Evolutionary conservation across 2,888 invertebrate species (phyloP).

Genomic region (Sinentomon sp.): DNA sequence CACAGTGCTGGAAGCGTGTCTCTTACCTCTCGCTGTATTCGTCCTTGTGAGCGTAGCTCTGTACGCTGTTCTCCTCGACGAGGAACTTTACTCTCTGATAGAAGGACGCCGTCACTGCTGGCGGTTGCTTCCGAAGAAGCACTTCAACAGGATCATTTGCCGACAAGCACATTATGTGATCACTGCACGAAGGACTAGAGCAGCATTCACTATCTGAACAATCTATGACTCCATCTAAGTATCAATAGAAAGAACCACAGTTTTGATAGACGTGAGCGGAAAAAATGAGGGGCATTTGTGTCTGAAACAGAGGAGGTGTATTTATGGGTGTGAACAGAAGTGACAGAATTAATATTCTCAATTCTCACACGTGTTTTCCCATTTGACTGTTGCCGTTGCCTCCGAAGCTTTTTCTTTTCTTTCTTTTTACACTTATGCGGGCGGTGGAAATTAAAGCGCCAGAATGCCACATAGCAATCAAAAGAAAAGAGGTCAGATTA

Average conservation of each 20-base stretch:
- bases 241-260: neutral
- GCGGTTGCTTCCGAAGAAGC: conserved; percentile 77
- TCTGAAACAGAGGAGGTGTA: too few species aligned
- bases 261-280: neutral
- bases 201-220: conserved; percentile 99
- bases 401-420: too few species aligned
- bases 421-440: too few species aligned
- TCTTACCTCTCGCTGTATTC: conserved; percentile 97
- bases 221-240: conserved; percentile 96
- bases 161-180: conserved; percentile 79
- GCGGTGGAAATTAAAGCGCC: too few species aligned
- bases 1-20: conserved; percentile 3
- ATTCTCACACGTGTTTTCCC: too few species aligned
- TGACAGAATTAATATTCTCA: too few species aligned
- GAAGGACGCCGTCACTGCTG: conserved; percentile 86
- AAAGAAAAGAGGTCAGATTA: too few species aligned
- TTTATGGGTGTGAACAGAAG: too few species aligned
- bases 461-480: too few species aligned
- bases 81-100: conserved; percentile 92
- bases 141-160: conserved; percentile 93
- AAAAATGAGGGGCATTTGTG: neutral
- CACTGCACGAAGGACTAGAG: conserved; percentile 52
- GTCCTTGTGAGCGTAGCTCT: conserved; percentile 89
- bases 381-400: too few species aligned
- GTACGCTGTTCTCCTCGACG: conserved; percentile 92